phyloP scores from a whole-genome alignment of 1,140 invertebrate species.

The Pseudoatta argentina region DNA sequence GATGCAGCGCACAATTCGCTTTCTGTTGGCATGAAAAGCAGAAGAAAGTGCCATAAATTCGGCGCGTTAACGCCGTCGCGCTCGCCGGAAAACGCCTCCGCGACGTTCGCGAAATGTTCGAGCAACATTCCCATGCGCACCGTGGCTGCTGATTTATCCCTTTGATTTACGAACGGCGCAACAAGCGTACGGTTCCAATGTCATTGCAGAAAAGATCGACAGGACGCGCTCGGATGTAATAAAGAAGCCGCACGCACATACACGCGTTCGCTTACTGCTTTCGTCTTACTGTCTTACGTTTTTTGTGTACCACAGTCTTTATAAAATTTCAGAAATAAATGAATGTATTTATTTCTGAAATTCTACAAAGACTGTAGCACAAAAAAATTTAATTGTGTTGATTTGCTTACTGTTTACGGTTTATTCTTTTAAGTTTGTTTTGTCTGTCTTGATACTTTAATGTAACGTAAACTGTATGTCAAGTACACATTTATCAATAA shows the following conservation, averaged over 20 bases:
- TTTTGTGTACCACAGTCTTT: no score
- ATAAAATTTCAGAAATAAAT: no score
- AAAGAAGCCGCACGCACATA: neutral
- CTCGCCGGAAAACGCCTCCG: constrained; percentile 62
- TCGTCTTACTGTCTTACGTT: no score
- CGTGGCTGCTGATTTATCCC: constrained; percentile 16
- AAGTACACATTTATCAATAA: no score
- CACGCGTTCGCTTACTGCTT: no score
- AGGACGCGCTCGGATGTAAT: neutral
- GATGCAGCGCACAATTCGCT: constrained; percentile 60
- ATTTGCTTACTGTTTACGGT: no score
- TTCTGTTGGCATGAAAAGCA: constrained; percentile 78
- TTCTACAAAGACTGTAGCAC: no score
- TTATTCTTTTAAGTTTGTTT: no score
- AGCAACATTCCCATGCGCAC: constrained; percentile 27
- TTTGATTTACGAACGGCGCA: constrained; percentile 57
- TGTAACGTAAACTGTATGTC: no score
- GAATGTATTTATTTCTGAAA: no score
- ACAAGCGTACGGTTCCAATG: constrained; percentile 68
- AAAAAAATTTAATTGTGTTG: no score
- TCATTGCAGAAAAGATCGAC: neutral
- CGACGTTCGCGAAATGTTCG: constrained; percentile 36
- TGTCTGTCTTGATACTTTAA: no score
- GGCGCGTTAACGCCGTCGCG: constrained; percentile 67
- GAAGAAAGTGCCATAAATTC: constrained; percentile 80